Conservation (phyloP, 2,888 invertebrate species). For the Daptonema setosum region DNA sequence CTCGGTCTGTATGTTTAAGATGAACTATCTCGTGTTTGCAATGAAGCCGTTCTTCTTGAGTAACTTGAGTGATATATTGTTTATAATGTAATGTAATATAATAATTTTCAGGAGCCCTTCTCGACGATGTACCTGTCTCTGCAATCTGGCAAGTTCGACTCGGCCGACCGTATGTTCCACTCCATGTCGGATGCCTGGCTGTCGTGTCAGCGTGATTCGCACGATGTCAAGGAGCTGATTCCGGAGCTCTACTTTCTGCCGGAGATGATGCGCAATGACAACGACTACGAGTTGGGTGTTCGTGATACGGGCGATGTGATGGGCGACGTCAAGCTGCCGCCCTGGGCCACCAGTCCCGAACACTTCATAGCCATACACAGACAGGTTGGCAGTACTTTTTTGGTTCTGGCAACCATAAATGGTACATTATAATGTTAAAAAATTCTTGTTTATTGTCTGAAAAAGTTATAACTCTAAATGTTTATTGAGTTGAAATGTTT, state of each 20-base stretch:
- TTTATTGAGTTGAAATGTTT: too few species aligned
- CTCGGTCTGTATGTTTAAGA: background rate
- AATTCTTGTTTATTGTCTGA: too few species aligned
- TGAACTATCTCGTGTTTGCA: conserved; percentile 5
- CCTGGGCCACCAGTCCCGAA: conserved; percentile 77
- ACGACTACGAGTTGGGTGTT: conserved; percentile 60
- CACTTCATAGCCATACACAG: conserved; percentile 88
- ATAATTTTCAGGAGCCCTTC: conserved; percentile 60
- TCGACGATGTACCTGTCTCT: conserved; percentile 95
- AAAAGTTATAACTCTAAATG: too few species aligned
- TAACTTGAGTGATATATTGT: background rate
- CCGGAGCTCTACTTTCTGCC: conserved; percentile 97
- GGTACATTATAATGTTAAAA: too few species aligned
- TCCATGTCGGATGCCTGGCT: conserved; percentile 89
- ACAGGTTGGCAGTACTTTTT: conserved; percentile 41
- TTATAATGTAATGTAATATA: background rate
- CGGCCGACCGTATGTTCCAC: conserved; percentile 84
- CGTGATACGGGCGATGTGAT: conserved; percentile 64
- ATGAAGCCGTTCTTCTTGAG: background rate
- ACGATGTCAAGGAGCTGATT: conserved; percentile 95
- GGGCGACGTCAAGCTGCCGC: conserved; percentile 70
- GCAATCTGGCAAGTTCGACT: conserved; percentile 96
- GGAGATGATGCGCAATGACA: conserved; percentile 84
- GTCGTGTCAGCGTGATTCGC: conserved; percentile 92
- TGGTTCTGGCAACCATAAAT: too few species aligned